These are phyloP conservation scores for Heliconius sara DNA, from an alignment of 2,888 invertebrate species.

Conservation along the genomic window DNA sequence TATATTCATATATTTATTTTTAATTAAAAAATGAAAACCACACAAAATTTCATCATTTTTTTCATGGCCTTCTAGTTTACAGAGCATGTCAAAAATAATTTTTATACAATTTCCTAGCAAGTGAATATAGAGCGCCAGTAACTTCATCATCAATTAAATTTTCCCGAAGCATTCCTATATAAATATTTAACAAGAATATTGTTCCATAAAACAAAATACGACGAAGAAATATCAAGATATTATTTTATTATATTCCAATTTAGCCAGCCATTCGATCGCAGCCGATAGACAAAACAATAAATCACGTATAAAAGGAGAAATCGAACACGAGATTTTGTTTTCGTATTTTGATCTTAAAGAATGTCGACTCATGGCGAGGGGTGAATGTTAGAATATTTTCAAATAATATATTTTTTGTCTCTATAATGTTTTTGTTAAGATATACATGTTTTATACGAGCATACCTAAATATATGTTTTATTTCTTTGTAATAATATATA, in stretches of 20 bases:
- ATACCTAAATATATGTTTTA: background rate
- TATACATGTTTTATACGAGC: too few relatives aligned
- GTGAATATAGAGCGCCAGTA: background rate
- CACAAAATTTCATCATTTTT: background rate
- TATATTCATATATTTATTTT: background rate
- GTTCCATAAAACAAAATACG: background rate
- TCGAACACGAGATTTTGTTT: conserved; percentile 28
- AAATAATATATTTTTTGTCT: conserved; percentile 1
- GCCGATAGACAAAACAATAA: conserved; percentile 30
- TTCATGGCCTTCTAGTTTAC: background rate
- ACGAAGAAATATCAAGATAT: conserved; percentile 7
- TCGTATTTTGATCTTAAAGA: conserved; percentile 29
- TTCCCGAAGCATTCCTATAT: background rate
- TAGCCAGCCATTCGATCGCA: conserved; percentile 18
- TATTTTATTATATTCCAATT: conserved; percentile 29
- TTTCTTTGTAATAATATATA: background rate
- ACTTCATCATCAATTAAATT: background rate
- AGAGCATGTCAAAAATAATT: background rate
- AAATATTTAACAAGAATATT: conserved; percentile 6
- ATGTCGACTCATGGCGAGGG: conserved; percentile 26
- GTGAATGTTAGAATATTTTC: conserved; percentile 9
- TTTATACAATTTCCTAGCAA: background rate
- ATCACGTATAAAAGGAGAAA: conserved; percentile 24
- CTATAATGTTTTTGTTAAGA: background rate
- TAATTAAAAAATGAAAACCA: background rate